Percentiles rank a stretch among this genome's conserved stretches.
Evolutionary conservation across 1,140 invertebrate species (phyloP).

Genomic region (Drepana arcuata): DNA sequence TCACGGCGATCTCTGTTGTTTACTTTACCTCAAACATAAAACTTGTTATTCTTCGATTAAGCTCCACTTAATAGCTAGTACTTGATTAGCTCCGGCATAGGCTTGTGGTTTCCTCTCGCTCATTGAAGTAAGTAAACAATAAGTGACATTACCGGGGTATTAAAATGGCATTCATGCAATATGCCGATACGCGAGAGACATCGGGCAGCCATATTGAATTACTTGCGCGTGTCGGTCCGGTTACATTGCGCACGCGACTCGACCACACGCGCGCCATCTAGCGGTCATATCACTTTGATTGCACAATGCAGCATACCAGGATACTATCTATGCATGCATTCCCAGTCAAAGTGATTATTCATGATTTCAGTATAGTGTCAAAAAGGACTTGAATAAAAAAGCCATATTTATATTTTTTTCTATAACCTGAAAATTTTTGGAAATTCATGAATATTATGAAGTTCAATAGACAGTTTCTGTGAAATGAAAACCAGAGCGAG

Average conservation of each 20-base stretch:
- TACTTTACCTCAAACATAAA: no score
- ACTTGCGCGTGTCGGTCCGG: conserved; percentile 65
- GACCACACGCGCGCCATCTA: conserved; percentile 66
- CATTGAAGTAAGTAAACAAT: conserved; percentile 55
- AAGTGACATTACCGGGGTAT: conserved; percentile 60
- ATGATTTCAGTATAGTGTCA: no score
- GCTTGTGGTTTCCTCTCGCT: conserved; percentile 44
- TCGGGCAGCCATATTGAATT: conserved; percentile 62
- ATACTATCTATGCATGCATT: no score
- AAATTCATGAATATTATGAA: no score
- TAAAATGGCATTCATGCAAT: conserved; percentile 66
- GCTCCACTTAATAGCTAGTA: no score
- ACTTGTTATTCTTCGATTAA: neutral
- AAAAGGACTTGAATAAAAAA: no score
- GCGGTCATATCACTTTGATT: conserved; percentile 27
- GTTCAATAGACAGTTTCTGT: no score
- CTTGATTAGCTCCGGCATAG: neutral
- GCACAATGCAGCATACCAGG: conserved; percentile 20
- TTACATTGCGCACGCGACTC: conserved; percentile 64
- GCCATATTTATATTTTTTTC: no score
- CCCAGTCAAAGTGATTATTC: no score
- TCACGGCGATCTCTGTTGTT: conserved; percentile 51
- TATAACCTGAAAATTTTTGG: no score
- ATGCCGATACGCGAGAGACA: conserved; percentile 58
- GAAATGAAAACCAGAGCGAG: no score